Percentiles rank a stretch among this genome's conserved stretches.
These are phyloP conservation scores for Tiliacea citrago DNA, from an alignment of 2,888 invertebrate species.

Conservation along the genomic window DNA sequence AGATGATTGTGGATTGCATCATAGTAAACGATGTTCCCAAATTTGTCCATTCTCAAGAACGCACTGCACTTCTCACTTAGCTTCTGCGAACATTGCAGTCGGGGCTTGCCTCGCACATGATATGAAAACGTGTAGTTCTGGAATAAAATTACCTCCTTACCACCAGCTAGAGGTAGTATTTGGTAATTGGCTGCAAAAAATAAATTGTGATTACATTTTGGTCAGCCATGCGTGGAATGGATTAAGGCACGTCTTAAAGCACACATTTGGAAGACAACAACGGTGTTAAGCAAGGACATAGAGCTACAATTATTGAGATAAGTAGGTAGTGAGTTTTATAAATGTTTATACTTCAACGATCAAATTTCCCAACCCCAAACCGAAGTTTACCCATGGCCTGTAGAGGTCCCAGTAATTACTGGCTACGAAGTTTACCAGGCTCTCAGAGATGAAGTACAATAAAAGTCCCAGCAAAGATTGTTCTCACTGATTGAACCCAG, in stretches of 20 bases:
- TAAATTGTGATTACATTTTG: background rate
- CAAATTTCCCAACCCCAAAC: background rate
- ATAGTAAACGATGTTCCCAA: constrained; percentile 32
- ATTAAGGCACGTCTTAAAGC: background rate
- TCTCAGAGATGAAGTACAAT: too few relatives aligned
- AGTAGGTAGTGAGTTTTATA: background rate
- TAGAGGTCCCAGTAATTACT: background rate
- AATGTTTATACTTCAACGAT: background rate
- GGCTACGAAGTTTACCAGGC: too few relatives aligned
- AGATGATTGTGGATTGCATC: constrained; percentile 32
- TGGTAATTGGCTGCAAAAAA: constrained; percentile 39
- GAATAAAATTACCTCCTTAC: constrained; percentile 43
- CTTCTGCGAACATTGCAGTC: constrained; percentile 47
- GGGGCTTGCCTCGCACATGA: constrained; percentile 37
- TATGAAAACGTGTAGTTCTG: constrained; percentile 48
- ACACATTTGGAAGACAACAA: background rate
- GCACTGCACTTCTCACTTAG: constrained; percentile 36
- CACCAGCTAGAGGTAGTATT: constrained; percentile 39
- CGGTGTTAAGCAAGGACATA: background rate
- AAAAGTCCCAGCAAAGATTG: too few relatives aligned
- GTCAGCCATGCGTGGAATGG: background rate
- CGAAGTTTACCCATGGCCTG: background rate
- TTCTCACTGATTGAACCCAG: too few relatives aligned
- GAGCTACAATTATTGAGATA: background rate
- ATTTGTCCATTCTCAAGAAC: constrained; percentile 31